phyloP scores from a whole-genome alignment of 2,797 vertebrate genomes.

The Yasuhikotakia modesta region DNA sequence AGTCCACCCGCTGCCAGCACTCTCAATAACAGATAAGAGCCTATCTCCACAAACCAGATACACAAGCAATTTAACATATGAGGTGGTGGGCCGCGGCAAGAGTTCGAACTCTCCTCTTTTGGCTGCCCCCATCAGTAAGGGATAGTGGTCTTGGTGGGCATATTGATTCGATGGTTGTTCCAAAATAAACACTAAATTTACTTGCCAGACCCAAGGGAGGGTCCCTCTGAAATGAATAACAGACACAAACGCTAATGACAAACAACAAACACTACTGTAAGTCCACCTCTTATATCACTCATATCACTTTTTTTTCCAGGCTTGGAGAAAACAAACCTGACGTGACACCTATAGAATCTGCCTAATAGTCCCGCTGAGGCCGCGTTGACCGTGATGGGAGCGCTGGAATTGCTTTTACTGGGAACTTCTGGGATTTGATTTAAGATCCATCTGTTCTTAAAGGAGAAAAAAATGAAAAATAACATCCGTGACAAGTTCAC shows the following conservation, averaged over 20 bases:
- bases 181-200: slow-evolving; percentile 22
- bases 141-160: slow-evolving; percentile 4
- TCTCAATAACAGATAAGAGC: slow-evolving; percentile 75
- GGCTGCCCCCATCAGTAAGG: slow-evolving; percentile 21
- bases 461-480: slow-evolving; percentile 49
- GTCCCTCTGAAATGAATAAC: slow-evolving; percentile 28
- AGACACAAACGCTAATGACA: background rate
- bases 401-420: slow-evolving; percentile 20
- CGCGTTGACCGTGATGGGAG: slow-evolving; percentile 32
- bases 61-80: slow-evolving; percentile 70
- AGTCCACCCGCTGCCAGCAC: slow-evolving; percentile 67
- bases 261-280: slow-evolving; percentile 29
- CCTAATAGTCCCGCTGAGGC: slow-evolving; percentile 37
- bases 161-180: slow-evolving; percentile 52
- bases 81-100: slow-evolving; percentile 36
- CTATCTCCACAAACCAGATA: slow-evolving; percentile 74
- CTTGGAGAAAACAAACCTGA: slow-evolving; percentile 22
- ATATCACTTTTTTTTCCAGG: background rate
- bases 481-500: slow-evolving; percentile 54
- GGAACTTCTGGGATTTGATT: slow-evolving; percentile 43
- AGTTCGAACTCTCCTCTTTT: slow-evolving; percentile 4
- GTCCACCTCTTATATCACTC: background rate
- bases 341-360: slow-evolving; percentile 22
- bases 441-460: slow-evolving; percentile 62
- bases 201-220: slow-evolving; percentile 7